Evolutionary conservation across 2,888 invertebrate genomes (phyloP).

Genomic region (Disparrhopalites patrizii): DNA sequence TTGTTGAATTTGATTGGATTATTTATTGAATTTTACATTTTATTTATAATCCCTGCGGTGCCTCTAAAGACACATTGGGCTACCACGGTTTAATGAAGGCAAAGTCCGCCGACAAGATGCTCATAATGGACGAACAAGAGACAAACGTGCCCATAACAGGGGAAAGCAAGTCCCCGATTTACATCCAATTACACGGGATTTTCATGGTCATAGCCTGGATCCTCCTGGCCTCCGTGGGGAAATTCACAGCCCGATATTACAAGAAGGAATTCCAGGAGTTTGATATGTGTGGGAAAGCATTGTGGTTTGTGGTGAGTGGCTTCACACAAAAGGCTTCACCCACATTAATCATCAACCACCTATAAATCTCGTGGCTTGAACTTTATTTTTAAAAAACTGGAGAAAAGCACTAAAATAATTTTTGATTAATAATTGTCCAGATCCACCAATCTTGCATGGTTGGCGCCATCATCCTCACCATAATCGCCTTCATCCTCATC

Average conservation of each 20-base stretch:
- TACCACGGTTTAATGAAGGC: no score
- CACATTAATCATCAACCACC: neutral
- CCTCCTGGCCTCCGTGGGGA: conserved; percentile 78
- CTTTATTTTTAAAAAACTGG: neutral
- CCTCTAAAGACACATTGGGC: no score
- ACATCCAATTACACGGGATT: conserved; percentile 73
- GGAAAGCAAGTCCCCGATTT: conserved; percentile 58
- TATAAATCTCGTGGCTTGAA: neutral
- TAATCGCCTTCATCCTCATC: conserved; percentile 73
- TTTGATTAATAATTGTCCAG: conserved; percentile 53
- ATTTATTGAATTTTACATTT: no score
- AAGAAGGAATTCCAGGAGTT: conserved; percentile 82
- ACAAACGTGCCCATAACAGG: neutral
- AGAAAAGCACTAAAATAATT: neutral
- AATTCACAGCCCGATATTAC: conserved; percentile 80
- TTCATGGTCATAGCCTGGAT: conserved; percentile 88
- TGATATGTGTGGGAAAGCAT: conserved; percentile 76
- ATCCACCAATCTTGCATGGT: conserved; percentile 84
- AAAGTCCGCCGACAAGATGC: no score
- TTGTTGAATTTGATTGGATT: no score
- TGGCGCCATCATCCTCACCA: conserved; percentile 71
- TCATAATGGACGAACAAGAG: no score
- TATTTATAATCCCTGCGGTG: no score
- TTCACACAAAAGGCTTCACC: neutral
- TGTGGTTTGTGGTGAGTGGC: conserved; percentile 84